Evolutionary conservation across 2,113 vertebrate genomes (phyloP).

Genomic region (Noctilio leporinus): DNA sequence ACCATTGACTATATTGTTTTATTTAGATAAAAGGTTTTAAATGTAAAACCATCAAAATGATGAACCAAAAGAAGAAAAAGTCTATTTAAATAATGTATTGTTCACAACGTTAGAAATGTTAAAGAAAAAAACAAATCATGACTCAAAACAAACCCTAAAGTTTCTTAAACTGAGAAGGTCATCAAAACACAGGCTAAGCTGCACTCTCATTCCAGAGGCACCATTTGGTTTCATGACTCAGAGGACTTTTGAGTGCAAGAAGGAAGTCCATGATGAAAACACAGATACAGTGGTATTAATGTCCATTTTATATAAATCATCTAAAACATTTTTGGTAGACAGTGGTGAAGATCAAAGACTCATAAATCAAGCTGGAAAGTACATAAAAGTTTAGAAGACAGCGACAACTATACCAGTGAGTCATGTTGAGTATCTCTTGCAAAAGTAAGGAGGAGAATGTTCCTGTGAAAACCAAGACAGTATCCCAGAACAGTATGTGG

Average conservation of each 20-base stretch:
- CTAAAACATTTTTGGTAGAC: conserved; percentile 60
- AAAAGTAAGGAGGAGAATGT: conserved; percentile 49
- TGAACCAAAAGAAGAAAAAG: not conserved
- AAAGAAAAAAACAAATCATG: not conserved
- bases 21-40: not conserved
- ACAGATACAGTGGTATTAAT: not conserved
- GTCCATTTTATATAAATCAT: conserved; percentile 37
- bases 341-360: conserved; percentile 58
- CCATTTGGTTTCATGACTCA: not conserved
- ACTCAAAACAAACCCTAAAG: not conserved
- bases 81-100: not conserved
- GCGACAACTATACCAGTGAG: conserved; percentile 46
- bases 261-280: not conserved
- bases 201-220: not conserved
- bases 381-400: conserved; percentile 56
- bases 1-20: not conserved
- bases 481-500: not conserved
- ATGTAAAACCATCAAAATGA: not conserved
- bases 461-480: conserved; percentile 34
- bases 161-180: not conserved
- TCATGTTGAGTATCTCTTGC: conserved; percentile 33
- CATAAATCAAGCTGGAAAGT: conserved; percentile 57
- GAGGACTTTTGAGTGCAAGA: not conserved
- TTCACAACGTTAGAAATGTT: not conserved
- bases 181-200: not conserved